Evolutionary conservation across 1,140 invertebrate species (phyloP), one percentile per base, ranked within the genome.

Genomic region (Chlorops oryzae): DNA sequence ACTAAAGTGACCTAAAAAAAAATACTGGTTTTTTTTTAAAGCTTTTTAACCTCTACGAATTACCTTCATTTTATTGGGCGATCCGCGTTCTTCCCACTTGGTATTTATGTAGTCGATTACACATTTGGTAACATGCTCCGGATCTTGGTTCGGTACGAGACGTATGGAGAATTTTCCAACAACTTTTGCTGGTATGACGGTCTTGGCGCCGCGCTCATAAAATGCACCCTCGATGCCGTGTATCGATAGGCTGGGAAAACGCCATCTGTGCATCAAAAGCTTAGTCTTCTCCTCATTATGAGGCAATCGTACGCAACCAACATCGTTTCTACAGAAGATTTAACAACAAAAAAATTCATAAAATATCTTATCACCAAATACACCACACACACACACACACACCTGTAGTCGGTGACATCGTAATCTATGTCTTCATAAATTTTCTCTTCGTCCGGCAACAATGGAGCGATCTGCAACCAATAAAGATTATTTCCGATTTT

Each of bases 161-260:
- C 96, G 81, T 56, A 98, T 87, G 1, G 93, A 97, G 71, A 98
- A 98, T 73, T 98, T 98, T 24, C 95, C 95, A 62, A 85, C 87
- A 0, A 98, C 94, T 74, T 94, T 96, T 32, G 83, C 77, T 2
- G 95, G 95, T 61, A 98, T 98, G 0, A 98, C 94, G 50, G 94
- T 97, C 70, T 99, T 99, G 23, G 84, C 81, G 38, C 96, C 96
- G 15, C 86, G 77, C 55, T 92, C 93, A 73, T 83, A 85, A 62
- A 96, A 97, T 12, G 95, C 95, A 15, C 78, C 78, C 70, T 80
- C 78, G 64, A 97, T 93, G 41, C 93, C 93, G 73, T 97, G 94
- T 18, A 97, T 74, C 2, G 92, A 96, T 1, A 97, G 74, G 49
- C 84, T 87, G 18, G 93, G 93, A 64, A 85, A 87, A 32, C 93